phyloP scores from a whole-genome alignment of 2,888 invertebrate genomes.

The Zootermopsis nevadensis region DNA sequence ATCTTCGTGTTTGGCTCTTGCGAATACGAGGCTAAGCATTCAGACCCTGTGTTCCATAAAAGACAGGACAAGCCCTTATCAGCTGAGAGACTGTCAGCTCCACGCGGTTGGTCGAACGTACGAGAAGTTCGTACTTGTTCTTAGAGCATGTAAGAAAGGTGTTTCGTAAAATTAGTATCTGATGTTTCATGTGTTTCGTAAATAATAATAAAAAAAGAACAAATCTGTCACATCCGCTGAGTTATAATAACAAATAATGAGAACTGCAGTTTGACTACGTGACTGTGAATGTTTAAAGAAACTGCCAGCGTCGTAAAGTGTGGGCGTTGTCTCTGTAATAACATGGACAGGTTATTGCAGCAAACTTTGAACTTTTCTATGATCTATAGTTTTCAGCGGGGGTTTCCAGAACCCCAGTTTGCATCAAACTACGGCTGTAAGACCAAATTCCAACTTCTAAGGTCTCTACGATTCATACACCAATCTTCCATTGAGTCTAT shows the following conservation, averaged over 20 bases:
- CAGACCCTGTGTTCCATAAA: no score
- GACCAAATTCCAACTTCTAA: no score
- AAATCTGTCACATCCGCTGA: constrained; percentile 26
- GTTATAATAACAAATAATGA: not conserved
- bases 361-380: not conserved
- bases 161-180: not conserved
- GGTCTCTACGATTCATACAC: no score
- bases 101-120: no score
- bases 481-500: no score
- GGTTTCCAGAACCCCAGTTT: no score
- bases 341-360: not conserved
- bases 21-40: no score
- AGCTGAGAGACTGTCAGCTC: no score
- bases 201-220: not conserved
- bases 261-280: not conserved
- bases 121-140: not conserved
- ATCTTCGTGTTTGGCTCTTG: no score
- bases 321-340: constrained; percentile 7
- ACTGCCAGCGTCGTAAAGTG: not conserved
- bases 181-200: not conserved
- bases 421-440: no score
- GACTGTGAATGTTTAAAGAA: constrained; percentile 16
- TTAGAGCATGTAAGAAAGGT: not conserved
- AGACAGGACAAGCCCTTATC: no score
- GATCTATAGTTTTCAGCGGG: not conserved